Base-by-base conservation (phyloP, 2,888 invertebrate species). In the Dicranocentrus wangi region DNA sequence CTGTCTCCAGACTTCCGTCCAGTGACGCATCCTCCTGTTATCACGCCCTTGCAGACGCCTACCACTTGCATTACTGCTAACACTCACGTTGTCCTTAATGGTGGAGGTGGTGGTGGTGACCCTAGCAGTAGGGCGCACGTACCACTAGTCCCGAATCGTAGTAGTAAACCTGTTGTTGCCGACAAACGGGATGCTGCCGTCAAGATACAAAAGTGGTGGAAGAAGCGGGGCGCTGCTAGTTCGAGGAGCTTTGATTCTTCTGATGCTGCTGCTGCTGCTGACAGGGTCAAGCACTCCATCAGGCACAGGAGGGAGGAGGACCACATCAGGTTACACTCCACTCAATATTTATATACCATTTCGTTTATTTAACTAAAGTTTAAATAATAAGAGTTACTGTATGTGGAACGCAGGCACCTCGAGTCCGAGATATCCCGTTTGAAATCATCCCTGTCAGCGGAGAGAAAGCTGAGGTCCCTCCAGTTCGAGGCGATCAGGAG, bases 401-500 rank as follows among this genome's bases (percentile, higher is more conserved):
- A n/a, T n/a, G n/a, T n/a, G n/a, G n/a, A 27, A 87, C 87, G 27
- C 84, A 95, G 95, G 87, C 92, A 94, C 90, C 88, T 96, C 39
- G 93, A 94, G 3, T 92, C 92, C 85, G 95, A 96, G 87, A 94
- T 96, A 93, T 93, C 94, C 88, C 92, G 94, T 15, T 94, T 95
- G 0, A 94, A 95, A 88, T 93, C 93, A 1, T 95, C 95, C 15
- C 88, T 95, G 60, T 94, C 95, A 87, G 94, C 94, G 87, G 95
- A 96, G 88, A 90, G 95, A 28, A 95, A 94, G 87, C 93, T 96
- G 76, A 94, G 95, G 87, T 93, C 95, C 88, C 89, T 96, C 65
- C 96, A 96, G 89, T 94, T 95, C 92, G 95, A 96, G 89, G 95
- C 96, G 2, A 96, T 96, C 86, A 94, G 94, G 87, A 95, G 95